A percentile compares a stretch with the other conserved stretches of the same genome.
These are phyloP conservation scores for Tetrax tetrax DNA, from an alignment of 2,113 vertebrate species.

Conservation along the genomic window DNA sequence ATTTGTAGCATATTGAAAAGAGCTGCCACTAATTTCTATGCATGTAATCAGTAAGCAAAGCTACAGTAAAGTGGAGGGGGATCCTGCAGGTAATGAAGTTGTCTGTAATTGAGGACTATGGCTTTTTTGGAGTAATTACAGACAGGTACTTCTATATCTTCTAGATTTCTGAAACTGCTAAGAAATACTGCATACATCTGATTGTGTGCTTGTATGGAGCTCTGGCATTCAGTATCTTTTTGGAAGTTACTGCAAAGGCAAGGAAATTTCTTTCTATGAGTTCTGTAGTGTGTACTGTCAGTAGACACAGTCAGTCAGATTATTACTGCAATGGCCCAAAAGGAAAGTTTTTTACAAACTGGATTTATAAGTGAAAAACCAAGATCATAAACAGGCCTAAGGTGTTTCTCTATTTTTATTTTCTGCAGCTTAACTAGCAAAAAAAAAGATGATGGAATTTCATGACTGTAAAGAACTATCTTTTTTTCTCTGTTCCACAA, in stretches of 20 bases:
- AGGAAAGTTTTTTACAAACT: not conserved
- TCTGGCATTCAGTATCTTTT: not conserved
- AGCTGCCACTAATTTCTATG: not conserved
- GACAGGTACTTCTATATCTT: not conserved
- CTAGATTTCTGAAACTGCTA: not conserved
- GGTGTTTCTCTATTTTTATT: not conserved
- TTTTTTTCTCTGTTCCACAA: not conserved
- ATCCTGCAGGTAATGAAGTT: not conserved
- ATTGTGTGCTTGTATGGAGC: not conserved
- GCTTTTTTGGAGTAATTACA: not conserved
- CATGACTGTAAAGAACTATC: not conserved
- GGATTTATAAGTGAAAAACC: not conserved
- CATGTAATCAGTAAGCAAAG: slow-evolving; percentile 1
- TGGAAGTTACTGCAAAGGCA: not conserved
- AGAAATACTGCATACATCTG: not conserved
- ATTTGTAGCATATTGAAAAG: not conserved
- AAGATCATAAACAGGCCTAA: not conserved
- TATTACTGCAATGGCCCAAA: not conserved
- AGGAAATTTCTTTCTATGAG: not conserved
- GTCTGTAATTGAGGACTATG: not conserved
- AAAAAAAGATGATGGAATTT: not conserved
- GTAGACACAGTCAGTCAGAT: not conserved
- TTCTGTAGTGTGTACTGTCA: not conserved
- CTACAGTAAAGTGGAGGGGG: not conserved
- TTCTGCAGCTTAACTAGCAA: not conserved